Evolutionary conservation across 2,797 vertebrate species (phyloP), one percentile per base, ranked within the genome.

Genomic region (Meriones psammophilus): DNA sequence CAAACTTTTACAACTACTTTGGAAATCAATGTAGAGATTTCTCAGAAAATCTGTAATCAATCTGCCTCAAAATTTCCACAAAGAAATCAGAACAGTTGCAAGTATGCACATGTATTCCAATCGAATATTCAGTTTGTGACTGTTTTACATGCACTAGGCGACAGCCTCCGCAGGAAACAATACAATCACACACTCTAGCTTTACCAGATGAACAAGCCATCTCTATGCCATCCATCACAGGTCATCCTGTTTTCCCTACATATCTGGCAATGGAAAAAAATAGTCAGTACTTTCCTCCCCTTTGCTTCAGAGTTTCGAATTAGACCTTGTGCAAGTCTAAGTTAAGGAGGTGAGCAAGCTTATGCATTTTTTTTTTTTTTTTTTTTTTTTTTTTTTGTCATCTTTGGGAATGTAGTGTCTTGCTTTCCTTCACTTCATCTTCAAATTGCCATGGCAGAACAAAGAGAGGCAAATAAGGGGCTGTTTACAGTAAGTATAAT

Each of bases 301-400:
- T 91, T 91, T 76, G 3, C 33, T 92, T 93, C 94, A 94, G 60
- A 74, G 18, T 89, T 91, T 96, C 79, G 88, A 77, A 62, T 88
- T 68, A 28, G 5, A 39, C 62, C 83, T 5, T 80, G 10, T 58
- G 46, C 39, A 78, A 77, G 69, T 36, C 2, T 66, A 79, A 56
- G 24, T 30, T 73, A 68, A 66, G 6, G 39, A 78, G 39, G 9
- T 60, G 46, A 76, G 42, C 68, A 73, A 12, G 14, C 3, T 68
- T 56, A 8, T 69, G 68, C 1, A 5, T 24, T 10, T 50, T 50
- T 50, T 8, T 39, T 39, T 39, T 39, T 50, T 50, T 50, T 28
- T 50, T 28, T 24, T 50, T 50, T 50, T 39, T 39, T 39, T 39
- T 50, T 50, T 50, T 28, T 87, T 73, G n/a, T 85, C 60, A 39